Base-by-base conservation (phyloP, 1,140 invertebrate species). In the Drosophila repletoides region DNA sequence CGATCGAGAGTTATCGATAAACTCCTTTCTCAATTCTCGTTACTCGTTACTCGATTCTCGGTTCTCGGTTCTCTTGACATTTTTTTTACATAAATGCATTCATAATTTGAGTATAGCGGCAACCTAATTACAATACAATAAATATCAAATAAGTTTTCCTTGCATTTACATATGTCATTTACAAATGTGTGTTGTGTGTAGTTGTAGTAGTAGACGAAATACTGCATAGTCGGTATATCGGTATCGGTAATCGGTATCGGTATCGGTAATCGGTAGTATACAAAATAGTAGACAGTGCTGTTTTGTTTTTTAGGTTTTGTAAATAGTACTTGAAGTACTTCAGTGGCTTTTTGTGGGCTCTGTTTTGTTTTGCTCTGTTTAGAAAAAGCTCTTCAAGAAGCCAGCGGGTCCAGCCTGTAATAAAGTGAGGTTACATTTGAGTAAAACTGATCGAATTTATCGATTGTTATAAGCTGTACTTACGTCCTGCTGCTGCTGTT, bases 321-420 rank as follows among this genome's bases (percentile, higher is more conserved):
- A 84, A 69, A 73, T 83, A 83, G 58, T 43, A 65, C 48, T 67
- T 52, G 49, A 65, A 68, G 36, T 40, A 40, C 24, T 21, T 48
- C n/a, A n/a, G n/a, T n/a, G n/a, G n/a, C n/a, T 36, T 40, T 34
- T 40, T 67, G 36, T 65, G 56, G 36, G 34, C 48, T 48, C 58
- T 41, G 51, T 49, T 34, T 15, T 22, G 15, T 33, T 56, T 58
- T 46, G 45, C 49, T 63, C 70, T 76, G 41, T 84, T 95, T 96
- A 96, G 93, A 96, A 96, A 93, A 96, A 95, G 93, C 95, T 96
- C 93, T 96, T 96, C 91, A 96, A 93, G 93, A 96, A 96, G 92
- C 95, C 95, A 91, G 95, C 95, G 90, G 95, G 94, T 91, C 95
- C 95, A 92, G 95, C 94, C 95, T 95, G 86, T n/a, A 74, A 52